Evolutionary conservation across 2,113 vertebrate species (phyloP).

Genomic region (Apus apus): DNA sequence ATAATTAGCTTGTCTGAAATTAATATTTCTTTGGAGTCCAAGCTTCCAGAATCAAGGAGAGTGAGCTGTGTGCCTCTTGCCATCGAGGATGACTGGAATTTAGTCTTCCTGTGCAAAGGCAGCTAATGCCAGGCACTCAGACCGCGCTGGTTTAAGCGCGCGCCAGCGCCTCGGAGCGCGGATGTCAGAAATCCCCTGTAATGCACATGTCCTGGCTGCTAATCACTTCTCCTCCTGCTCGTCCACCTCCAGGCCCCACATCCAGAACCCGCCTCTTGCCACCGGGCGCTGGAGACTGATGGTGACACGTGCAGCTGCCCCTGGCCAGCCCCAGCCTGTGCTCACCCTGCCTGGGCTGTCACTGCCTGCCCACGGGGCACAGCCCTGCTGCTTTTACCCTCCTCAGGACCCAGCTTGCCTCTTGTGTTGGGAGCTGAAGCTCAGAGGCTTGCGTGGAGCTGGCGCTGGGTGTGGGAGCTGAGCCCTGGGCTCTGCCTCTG

Average conservation of each 20-base stretch:
- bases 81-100: constrained; percentile 26
- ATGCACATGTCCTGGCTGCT: constrained; percentile 67
- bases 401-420: constrained; percentile 45
- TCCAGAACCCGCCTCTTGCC: constrained; percentile 22
- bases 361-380: constrained; percentile 58
- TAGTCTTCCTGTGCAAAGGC: constrained; percentile 41
- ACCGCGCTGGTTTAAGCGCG: constrained; percentile 54
- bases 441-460: constrained; percentile 30
- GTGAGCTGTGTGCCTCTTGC: background rate
- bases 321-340: constrained; percentile 65
- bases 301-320: constrained; percentile 73
- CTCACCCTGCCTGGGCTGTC: constrained; percentile 49
- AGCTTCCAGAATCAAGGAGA: background rate
- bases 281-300: constrained; percentile 72
- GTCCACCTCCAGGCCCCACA: constrained; percentile 20
- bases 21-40: constrained; percentile 25
- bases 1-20: constrained; percentile 30
- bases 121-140: constrained; percentile 61
- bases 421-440: constrained; percentile 38
- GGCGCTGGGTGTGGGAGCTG: constrained; percentile 17
- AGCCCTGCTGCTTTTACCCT: background rate
- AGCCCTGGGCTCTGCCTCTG: background rate
- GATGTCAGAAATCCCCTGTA: constrained; percentile 71
- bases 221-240: constrained; percentile 77
- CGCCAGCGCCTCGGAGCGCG: constrained; percentile 55